phyloP scores from a whole-genome alignment of 2,888 invertebrate species.

The Formica aserva region DNA sequence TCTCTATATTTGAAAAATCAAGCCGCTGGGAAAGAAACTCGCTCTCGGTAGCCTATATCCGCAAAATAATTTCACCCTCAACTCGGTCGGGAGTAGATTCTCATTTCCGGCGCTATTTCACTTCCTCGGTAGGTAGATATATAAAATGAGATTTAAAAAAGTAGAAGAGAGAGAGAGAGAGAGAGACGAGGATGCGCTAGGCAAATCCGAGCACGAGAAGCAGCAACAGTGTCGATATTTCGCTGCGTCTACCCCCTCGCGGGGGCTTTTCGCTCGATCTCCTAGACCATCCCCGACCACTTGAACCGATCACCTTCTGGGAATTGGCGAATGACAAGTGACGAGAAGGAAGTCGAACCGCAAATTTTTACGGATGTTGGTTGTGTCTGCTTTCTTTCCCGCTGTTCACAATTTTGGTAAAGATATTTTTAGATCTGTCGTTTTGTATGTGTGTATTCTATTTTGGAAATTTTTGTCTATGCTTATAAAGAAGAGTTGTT shows the following conservation, averaged over 20 bases:
- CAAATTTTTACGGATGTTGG: constrained; percentile 47
- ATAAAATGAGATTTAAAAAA: constrained; percentile 69
- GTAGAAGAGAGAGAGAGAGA: constrained; percentile 50
- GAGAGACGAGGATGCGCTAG: constrained; percentile 57
- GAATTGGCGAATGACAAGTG: constrained; percentile 42
- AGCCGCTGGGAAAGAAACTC: constrained; percentile 21
- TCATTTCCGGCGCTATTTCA: constrained; percentile 70
- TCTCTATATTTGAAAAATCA: constrained; percentile 40
- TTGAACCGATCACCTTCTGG: constrained; percentile 57
- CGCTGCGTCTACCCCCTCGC: constrained; percentile 58
- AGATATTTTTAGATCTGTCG: not conserved
- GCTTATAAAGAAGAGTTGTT: not conserved
- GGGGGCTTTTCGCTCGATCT: constrained; percentile 47
- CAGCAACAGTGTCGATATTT: constrained; percentile 78
- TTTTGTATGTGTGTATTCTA: not conserved
- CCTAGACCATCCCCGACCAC: constrained; percentile 50
- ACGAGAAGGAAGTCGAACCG: constrained; percentile 41
- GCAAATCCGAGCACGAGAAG: constrained; percentile 42
- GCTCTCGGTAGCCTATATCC: constrained; percentile 52
- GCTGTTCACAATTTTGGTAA: not conserved
- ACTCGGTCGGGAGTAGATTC: constrained; percentile 63
- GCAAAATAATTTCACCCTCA: constrained; percentile 65
- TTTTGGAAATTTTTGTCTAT: not conserved
- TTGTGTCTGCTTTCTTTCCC: constrained; percentile 3
- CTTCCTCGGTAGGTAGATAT: constrained; percentile 66